Base-by-base conservation (phyloP, 2,888 invertebrate species). In the Salpingus planirostris region DNA sequence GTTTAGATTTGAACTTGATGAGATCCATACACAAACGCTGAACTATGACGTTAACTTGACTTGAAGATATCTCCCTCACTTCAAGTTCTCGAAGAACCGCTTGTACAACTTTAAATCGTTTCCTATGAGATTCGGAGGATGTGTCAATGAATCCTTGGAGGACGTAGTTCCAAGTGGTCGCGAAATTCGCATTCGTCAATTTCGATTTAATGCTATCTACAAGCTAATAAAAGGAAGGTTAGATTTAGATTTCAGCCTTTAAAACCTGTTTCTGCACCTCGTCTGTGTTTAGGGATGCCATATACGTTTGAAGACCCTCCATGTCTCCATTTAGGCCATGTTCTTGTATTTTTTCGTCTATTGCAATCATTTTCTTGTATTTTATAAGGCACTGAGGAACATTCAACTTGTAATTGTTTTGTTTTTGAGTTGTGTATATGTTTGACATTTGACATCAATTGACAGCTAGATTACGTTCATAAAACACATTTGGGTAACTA, bases 1-100 rank as follows among this genome's bases (percentile, higher is more conserved):
- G 68, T n/a, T 62, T 50, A 5, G 67, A 59, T 2, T 68, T 59
- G 46, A 72, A 71, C 40, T 65, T 69, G 2, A 65, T 56, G 28
- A 76, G 66, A 29, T 71, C 68, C 13, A 63, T 49, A 13, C 64
- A 59, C 22, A 78, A 60, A 11, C 70, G 62, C 15, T 67, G 67
- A 6, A 75, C 58, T 11, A 77, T 54, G 28, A 66, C 62, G 27
- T 69, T 66, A 1, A 64, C 64, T 22, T 68, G 64, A n/a, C 54
- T 42, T 13, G 44, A 47, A 10, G 55, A 43, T 4, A 52, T 10
- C 23, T 52, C 49, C 21, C 42, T 50, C 3, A 50, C 43, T 43
- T 59, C 54, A 10, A 62, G 35, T 40, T 54, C 49, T 21, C 56
- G 50, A 14, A 63, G 37, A n/a, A 53, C 38, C n/a, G 37, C 27